Base-by-base conservation (phyloP, 2,888 invertebrate species). In the Hyalella azteca region DNA sequence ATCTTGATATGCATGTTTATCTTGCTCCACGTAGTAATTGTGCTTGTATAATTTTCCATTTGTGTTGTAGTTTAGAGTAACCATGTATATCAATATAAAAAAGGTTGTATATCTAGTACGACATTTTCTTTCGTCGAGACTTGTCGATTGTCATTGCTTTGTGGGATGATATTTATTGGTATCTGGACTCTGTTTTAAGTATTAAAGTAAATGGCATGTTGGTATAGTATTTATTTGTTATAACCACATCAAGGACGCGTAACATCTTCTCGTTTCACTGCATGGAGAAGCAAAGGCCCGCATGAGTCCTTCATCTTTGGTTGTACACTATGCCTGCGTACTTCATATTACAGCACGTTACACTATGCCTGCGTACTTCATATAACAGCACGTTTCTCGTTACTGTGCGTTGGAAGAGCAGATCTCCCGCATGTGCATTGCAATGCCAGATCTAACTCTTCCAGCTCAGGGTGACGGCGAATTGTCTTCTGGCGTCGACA, bases 391-490 rank as follows among this genome's bases (percentile, higher is more conserved):
- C 15, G 36, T 15, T 32, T 66, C 66, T 36, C 75, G 45, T 40
- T 75, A 5, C 75, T 19, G 29, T 75, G 75, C 40, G 92, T 91
- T 92, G 92, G 91, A 91, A 91, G 91, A 89, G 90, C 89, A 89
- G 91, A 90, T 91, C 91, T 91, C 87, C 78, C 90, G 90, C 91
- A 91, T 86, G 86, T 86, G 86, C 85, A 85, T 84, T 81, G 85
- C 85, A 86, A 86, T 92, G 92, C 91, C 92, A 92, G 92, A 92
- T 92, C 92, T 92, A 92, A 91, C 91, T 92, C 92, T 92, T 92
- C 92, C 92, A 92, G 91, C 92, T 92, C 90, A 91, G 87, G 87
- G 88, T 88, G 84, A 78, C 78, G 45, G 50, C 19, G 66, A 66
- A 54, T 54, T 54, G 11, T 54, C 54, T 22, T 54, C 54, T 54